Evolutionary conservation across 2,113 vertebrate species (phyloP), one percentile per base, ranked within the genome.

Genomic region (Lates calcarifer): DNA sequence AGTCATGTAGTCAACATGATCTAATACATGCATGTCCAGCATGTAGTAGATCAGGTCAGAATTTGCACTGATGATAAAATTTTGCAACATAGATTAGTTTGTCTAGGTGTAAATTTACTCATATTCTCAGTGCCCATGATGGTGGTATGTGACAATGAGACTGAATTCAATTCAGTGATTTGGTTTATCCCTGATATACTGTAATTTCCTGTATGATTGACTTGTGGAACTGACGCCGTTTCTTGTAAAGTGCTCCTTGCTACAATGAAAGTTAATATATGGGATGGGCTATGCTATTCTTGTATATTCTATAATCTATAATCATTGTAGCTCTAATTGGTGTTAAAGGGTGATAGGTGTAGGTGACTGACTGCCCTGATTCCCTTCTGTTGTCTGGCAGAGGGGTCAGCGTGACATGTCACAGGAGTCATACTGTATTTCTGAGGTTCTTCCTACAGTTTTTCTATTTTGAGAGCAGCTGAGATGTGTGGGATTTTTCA

Each of bases 401-500:
- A 35, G 56, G n/a, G 87, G 74, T 87, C 76, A 73, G 33, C n/a
- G 14, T 62, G 62, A 81, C 81, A 64, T 55, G 53, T 86, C 79
- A 81, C 79, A 74, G 75, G 77, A 83, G 61, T 77, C 65, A 53
- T 28, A 24, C 47, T 43, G 35, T 47, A 70, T 77, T 71, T 71
- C 47, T 63, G 61, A 1, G 31, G 72, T 56, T 29, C 74, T 81
- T 80, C 63, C 62, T 49, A 71, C 65, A 67, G 57, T 85, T 31
- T 4, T 76, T 87, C 82, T 90, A 82, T 90, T 89, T 90, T 5
- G 9, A 56, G 79, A 86, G 35, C 47, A 58, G 56, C 73, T 74
- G 49, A 65, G 41, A 67, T 79, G 84, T 87, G 79, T 85, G 84
- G 77, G 79, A 76, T 83, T 73, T 87, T 86, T 80, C 63, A 66